Evolutionary conservation across 2,113 vertebrate species (phyloP).

Genomic region (Acanthochromis polyacanthus): DNA sequence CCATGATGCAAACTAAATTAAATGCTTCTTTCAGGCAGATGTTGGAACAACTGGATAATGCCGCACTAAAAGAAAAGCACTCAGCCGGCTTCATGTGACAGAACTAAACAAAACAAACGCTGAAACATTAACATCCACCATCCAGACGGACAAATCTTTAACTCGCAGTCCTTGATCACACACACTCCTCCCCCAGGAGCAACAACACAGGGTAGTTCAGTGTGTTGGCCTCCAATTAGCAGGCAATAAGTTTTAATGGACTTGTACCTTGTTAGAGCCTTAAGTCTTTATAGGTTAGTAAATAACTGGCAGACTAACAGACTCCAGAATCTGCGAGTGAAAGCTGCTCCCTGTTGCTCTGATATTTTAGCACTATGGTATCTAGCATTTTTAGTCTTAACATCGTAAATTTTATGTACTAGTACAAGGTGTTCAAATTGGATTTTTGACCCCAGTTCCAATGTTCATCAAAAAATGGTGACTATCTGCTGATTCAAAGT

Average conservation of each 20-base stretch:
- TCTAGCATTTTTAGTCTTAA: too few relatives aligned
- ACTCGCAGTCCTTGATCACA: background rate
- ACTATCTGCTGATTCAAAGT: background rate
- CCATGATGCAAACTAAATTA: slow-evolving; percentile 10
- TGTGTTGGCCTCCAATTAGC: slow-evolving; percentile 38
- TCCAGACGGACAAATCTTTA: background rate
- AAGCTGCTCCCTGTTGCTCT: background rate
- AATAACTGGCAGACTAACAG: slow-evolving; percentile 17
- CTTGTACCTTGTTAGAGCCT: slow-evolving; percentile 49
- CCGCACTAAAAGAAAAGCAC: background rate
- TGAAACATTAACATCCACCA: background rate
- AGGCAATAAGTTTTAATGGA: slow-evolving; percentile 51
- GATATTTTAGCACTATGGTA: too few relatives aligned
- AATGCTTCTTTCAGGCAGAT: background rate
- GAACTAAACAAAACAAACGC: background rate
- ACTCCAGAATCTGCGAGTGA: background rate
- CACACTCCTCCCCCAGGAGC: background rate
- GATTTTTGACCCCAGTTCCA: too few relatives aligned
- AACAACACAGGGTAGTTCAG: background rate
- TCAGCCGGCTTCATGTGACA: background rate
- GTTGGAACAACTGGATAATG: background rate
- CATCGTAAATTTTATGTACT: too few relatives aligned
- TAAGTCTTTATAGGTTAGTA: slow-evolving; percentile 51
- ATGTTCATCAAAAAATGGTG: too few relatives aligned
- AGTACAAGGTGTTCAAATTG: too few relatives aligned